Conservation (phyloP, 2,113 vertebrate species). For the Erinaceus europaeus region DNA sequence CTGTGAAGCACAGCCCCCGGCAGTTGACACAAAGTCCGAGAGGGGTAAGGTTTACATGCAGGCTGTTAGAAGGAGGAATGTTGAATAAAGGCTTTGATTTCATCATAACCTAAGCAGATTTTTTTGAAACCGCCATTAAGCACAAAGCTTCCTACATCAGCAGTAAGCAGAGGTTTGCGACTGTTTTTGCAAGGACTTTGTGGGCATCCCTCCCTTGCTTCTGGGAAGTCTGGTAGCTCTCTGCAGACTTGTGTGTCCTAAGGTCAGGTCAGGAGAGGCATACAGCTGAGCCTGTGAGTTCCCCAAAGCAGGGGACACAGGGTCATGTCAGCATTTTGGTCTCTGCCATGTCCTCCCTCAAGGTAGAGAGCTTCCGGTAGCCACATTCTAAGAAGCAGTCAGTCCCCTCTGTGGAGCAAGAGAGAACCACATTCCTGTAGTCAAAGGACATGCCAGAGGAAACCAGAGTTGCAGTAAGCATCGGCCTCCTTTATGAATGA, state of each 20-base stretch:
- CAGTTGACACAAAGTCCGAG: constrained; percentile 55
- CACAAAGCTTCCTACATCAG: not conserved
- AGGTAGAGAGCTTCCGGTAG: not conserved
- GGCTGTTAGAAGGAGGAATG: constrained; percentile 78
- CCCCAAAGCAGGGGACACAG: too few species aligned
- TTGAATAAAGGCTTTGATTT: constrained; percentile 87
- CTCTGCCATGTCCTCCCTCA: not conserved
- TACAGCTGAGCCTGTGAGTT: too few species aligned
- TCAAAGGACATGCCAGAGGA: constrained; percentile 15
- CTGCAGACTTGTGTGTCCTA: not conserved
- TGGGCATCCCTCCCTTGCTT: not conserved
- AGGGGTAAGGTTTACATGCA: constrained; percentile 71
- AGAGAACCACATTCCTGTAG: not conserved
- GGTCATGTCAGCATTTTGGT: too few species aligned
- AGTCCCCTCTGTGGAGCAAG: not conserved
- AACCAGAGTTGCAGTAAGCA: constrained; percentile 29
- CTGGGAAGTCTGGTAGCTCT: not conserved
- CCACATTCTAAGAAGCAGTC: not conserved
- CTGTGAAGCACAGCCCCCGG: constrained; percentile 64
- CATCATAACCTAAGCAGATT: constrained; percentile 69
- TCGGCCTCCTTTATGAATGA: constrained; percentile 61
- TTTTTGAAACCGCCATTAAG: constrained; percentile 34
- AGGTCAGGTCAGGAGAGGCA: not conserved
- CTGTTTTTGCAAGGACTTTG: not conserved
- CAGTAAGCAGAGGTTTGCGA: not conserved